A percentile compares a stretch with the other conserved stretches of the same genome.
phyloP scores from a whole-genome alignment of 2,797 vertebrate species.

The Onychomys leucogaster region DNA sequence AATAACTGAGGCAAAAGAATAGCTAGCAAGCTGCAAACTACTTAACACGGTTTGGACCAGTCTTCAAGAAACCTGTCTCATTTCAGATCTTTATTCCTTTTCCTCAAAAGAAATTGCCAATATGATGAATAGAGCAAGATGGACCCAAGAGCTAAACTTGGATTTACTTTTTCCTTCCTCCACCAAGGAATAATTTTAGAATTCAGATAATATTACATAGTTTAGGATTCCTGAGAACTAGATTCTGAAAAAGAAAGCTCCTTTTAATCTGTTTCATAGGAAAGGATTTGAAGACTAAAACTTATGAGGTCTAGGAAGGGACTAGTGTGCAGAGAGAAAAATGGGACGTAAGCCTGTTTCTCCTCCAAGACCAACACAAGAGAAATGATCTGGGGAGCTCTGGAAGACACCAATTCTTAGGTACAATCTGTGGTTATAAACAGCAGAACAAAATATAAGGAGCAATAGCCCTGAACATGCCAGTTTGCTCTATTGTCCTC shows the following conservation, averaged over 20 bases:
- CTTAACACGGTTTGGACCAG: not conserved
- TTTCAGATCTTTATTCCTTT: not conserved
- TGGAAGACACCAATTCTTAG: not conserved
- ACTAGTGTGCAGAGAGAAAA: not conserved
- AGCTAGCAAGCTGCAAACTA: not conserved
- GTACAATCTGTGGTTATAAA: not conserved
- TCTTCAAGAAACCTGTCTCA: not conserved
- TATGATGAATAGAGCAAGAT: not conserved
- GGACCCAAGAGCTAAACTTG: not conserved
- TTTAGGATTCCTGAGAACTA: not conserved
- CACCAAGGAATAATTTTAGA: not conserved
- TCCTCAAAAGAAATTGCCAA: not conserved
- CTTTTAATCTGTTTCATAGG: not conserved
- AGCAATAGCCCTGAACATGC: not conserved
- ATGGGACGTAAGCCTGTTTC: not conserved
- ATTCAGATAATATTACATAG: not conserved
- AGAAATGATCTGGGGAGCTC: not conserved
- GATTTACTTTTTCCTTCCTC: not conserved
- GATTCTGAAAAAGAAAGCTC: not conserved
- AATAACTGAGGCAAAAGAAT: not conserved
- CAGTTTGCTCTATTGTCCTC: not conserved
- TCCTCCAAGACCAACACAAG: not conserved
- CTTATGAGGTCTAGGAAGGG: not conserved
- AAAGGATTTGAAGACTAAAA: not conserved
- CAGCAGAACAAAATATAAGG: not conserved